Conservation (phyloP, 30 jellyfish, hydroid and myxozoan genomes). For the Chrysaora quinquecirrha region DNA sequence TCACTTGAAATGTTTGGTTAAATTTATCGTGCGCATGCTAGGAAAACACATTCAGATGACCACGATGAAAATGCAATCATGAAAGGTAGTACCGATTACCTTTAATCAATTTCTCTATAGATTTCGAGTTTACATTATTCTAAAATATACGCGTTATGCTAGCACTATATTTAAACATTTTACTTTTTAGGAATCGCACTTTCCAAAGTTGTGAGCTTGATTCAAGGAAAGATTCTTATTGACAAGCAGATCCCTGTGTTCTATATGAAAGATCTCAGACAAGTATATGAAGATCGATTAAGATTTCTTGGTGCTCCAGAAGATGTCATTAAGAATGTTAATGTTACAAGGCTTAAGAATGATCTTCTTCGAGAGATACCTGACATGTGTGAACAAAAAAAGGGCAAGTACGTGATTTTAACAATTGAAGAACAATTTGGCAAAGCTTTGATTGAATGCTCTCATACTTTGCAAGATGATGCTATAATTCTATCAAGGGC, state of each 20-base stretch:
- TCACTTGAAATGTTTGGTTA: conserved; percentile 25
- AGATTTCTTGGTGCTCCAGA: conserved; percentile 4
- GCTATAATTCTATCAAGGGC: not conserved
- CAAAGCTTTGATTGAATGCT: not conserved
- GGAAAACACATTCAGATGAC: too few relatives aligned
- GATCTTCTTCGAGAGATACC: conserved; percentile 2
- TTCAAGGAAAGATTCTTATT: not conserved
- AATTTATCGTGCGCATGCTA: not conserved
- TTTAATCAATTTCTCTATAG: not conserved
- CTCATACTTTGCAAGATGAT: not conserved
- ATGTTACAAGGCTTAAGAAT: not conserved
- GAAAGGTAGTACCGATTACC: not conserved
- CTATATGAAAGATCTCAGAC: conserved; percentile 3
- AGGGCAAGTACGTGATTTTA: not conserved
- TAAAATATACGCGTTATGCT: not conserved
- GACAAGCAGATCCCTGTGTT: conserved; percentile 1
- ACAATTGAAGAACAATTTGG: not conserved
- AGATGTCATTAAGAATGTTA: not conserved
- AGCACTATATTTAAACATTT: not conserved
- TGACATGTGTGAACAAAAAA: not conserved
- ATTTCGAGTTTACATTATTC: not conserved
- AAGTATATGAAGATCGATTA: not conserved
- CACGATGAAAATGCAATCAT: too few relatives aligned
- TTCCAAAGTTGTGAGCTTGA: not conserved
- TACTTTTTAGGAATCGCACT: not conserved